phyloP scores from a whole-genome alignment of 2,113 vertebrate genomes.

The Marmota flaviventris region DNA sequence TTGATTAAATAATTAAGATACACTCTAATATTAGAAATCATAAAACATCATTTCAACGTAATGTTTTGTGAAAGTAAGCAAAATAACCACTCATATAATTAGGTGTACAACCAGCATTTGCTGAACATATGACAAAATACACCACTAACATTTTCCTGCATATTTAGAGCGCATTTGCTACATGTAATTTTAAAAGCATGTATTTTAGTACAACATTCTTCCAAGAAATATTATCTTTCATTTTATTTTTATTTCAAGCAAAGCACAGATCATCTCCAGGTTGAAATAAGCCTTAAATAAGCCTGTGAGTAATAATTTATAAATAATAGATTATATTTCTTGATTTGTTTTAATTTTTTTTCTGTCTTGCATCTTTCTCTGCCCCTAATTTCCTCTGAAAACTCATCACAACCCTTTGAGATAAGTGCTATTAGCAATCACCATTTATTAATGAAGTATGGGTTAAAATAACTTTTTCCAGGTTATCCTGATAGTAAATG shows the following conservation, averaged over 20 bases:
- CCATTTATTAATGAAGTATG: not conserved
- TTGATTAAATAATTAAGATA: not conserved
- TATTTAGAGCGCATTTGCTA: not conserved
- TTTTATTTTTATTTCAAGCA: not conserved
- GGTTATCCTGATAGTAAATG: not conserved
- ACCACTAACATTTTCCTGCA: not conserved
- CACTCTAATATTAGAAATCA: not conserved
- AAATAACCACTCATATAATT: not conserved
- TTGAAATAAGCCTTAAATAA: not conserved
- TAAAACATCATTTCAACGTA: slow-evolving; percentile 8
- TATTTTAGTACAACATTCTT: not conserved
- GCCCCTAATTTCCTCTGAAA: not conserved
- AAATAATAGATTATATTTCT: not conserved
- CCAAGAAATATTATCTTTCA: not conserved
- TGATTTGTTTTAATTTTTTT: not conserved
- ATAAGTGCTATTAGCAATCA: not conserved
- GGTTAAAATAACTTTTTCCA: slow-evolving; percentile 22
- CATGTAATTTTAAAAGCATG: not conserved
- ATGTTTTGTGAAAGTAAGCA: not conserved
- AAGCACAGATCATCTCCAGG: not conserved
- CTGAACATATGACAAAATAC: not conserved
- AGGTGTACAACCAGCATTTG: not conserved
- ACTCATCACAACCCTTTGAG: not conserved
- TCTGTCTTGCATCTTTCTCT: not conserved
- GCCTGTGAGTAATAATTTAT: not conserved